Evolutionary conservation across 2,797 vertebrate genomes (phyloP), one percentile per base, ranked within the genome.

Genomic region (Mormyrops attenuatus): DNA sequence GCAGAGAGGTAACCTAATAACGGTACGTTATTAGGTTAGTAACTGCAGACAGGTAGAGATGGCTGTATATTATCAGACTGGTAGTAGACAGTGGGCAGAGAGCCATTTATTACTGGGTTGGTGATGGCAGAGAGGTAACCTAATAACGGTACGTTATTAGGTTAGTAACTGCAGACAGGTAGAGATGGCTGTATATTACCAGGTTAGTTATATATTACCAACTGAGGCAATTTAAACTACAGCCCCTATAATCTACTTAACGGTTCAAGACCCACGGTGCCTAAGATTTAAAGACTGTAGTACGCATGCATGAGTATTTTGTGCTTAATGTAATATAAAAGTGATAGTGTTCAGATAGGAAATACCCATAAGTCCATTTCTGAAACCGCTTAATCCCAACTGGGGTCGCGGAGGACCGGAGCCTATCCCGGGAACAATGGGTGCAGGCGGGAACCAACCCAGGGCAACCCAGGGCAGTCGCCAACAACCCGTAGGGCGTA

Each of bases 221-320:
- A 26, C 8, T 69, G 9, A 34, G 26, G 22, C 11, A 69, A 73
- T 57, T 80, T 49, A 55, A 90, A 92, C 89, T 73, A 47, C 34
- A 92, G 88, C 34, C 91, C 88, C 91, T 89, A 89, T 92, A 93
- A 91, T 91, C 92, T 90, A 85, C 0, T 88, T 90, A 91, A 93
- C 55, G 87, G 91, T 91, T 89, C 80, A 88, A 89, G 88, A 90
- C 92, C 91, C 80, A 88, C 90, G 88, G 93, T 60, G 89, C 90
- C 50, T 80, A 87, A 91, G 94, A 95, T 93, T 94, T 94, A 93
- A 92, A 92, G 88, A 91, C 85, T 91, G 90, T 88, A 88, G 89
- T 91, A 92, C 91, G 89, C 85, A 90, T 69, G 11, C 30, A 30
- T 15, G 22, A 3, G 26, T 69, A 34, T 15, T 69, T 69, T 69